Conservation (phyloP, 2,113 vertebrate genomes). For the Platichthys stellatus region DNA sequence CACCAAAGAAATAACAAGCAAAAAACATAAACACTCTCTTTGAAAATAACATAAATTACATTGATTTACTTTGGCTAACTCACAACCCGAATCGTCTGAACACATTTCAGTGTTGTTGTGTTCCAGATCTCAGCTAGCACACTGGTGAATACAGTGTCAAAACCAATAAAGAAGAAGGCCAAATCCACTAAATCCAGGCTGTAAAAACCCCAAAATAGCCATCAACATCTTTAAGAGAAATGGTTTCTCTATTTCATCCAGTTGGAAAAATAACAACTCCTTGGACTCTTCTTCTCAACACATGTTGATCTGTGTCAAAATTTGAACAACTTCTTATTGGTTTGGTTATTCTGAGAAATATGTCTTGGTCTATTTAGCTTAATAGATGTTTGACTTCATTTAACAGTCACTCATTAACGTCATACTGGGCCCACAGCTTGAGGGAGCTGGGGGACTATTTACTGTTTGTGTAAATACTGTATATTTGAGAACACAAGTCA, state of each 20-base stretch:
- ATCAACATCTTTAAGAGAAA: neutral
- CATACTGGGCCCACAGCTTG: neutral
- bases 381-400: neutral
- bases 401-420: constrained; percentile 9
- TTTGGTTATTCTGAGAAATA: neutral
- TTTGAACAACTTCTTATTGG: neutral
- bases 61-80: neutral
- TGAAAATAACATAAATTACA: neutral
- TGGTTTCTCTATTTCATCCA: too few species aligned
- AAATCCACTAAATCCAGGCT: neutral
- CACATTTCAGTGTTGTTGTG: neutral
- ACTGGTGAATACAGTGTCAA: neutral
- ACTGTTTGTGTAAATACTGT: neutral
- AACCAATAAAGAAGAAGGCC: neutral
- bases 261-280: neutral
- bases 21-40: neutral
- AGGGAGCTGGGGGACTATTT: neutral
- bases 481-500: neutral
- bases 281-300: neutral
- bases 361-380: neutral
- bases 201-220: constrained; percentile 1
- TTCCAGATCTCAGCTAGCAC: neutral
- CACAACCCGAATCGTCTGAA: neutral
- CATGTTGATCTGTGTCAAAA: neutral
- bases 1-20: neutral